These are phyloP conservation scores for Drosophila chauvacae DNA, from an alignment of 1,140 invertebrate genomes.

Conservation along the genomic window DNA sequence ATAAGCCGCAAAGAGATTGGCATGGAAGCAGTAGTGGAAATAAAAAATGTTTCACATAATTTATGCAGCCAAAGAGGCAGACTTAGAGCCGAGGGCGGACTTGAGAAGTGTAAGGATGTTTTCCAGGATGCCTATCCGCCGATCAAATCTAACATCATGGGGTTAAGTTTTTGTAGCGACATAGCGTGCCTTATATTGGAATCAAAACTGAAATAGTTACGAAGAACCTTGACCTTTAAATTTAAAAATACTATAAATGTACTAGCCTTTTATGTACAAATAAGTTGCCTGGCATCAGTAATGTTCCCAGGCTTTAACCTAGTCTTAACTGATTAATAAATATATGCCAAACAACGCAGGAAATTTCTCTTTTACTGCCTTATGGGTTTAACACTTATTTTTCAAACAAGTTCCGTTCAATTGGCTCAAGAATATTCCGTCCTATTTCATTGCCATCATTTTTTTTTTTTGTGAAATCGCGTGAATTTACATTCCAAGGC, in stretches of 20 bases:
- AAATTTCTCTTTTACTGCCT: background rate
- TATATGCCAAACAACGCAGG: no score
- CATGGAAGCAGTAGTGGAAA: conserved; percentile 10
- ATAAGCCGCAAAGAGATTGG: conserved; percentile 53
- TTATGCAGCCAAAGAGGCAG: conserved; percentile 41
- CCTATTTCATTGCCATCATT: background rate
- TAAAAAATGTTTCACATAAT: conserved; percentile 61
- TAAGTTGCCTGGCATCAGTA: background rate
- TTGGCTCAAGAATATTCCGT: background rate
- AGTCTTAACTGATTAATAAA: background rate
- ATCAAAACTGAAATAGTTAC: background rate
- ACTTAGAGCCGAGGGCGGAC: background rate
- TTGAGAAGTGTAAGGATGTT: conserved; percentile 12
- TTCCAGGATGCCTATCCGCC: conserved; percentile 17
- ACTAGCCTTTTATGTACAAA: background rate
- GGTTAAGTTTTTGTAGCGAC: no score
- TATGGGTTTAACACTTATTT: background rate
- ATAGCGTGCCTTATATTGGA: background rate
- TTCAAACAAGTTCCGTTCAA: background rate
- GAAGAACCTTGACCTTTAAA: background rate
- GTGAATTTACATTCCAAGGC: conserved; percentile 12
- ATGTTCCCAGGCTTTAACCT: background rate
- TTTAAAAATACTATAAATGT: no score
- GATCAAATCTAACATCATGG: conserved; percentile 30
- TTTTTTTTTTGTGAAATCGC: background rate